Percentiles rank a stretch among this genome's conserved stretches.
Evolutionary conservation across 2,797 vertebrate genomes (phyloP).

Genomic region (Clarias fuscus): DNA sequence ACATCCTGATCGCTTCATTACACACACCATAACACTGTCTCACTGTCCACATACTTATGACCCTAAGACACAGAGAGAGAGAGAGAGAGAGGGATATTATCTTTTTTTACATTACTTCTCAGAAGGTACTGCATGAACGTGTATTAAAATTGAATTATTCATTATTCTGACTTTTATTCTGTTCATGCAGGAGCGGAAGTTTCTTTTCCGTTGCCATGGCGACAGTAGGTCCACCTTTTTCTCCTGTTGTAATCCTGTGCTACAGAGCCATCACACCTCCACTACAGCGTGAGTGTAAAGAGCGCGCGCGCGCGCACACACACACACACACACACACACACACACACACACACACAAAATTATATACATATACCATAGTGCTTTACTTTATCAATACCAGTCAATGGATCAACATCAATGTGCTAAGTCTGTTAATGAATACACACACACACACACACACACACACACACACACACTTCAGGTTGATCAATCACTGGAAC

Average conservation of each 20-base stretch:
- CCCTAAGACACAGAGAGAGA: neutral
- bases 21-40: no score
- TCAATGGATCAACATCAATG: neutral
- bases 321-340: conserved; percentile 1
- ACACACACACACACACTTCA: neutral
- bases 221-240: neutral
- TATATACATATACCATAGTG: neutral
- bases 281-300: neutral
- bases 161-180: neutral
- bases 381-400: neutral
- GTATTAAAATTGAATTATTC: neutral
- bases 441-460: neutral
- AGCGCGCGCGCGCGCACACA: neutral
- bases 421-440: neutral
- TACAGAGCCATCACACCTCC: neutral
- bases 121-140: neutral
- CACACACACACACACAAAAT: conserved; percentile 56
- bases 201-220: neutral
- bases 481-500: conserved; percentile 36
- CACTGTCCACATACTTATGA: neutral
- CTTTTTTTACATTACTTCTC: neutral
- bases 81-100: neutral
- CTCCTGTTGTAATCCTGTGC: neutral
- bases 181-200: neutral
- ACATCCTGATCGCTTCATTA: no score